Evolutionary conservation across 92 coral and sea anemone species (phyloP), one percentile per base, ranked within the genome.

Genomic region (Epizoanthus stellaris): DNA sequence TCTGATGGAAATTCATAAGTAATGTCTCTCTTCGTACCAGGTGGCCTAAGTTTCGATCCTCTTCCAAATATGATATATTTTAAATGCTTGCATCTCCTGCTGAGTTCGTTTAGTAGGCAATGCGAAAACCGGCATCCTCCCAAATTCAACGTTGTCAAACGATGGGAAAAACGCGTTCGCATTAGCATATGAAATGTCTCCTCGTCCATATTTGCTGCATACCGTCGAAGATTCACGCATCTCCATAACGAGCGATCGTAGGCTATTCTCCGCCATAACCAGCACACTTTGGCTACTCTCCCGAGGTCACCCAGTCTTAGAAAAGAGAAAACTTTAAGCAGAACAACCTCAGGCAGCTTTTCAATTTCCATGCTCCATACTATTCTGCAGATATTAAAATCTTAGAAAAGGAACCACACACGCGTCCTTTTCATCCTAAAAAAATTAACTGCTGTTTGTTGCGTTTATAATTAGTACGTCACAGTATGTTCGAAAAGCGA

Each of bases 181-280:
- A 94, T 93, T 38, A 97, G 87, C 92, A 92, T 88, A 57, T 93
- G 96, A 30, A 97, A 91, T 16, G 93, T 89, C 2, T 97, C 98
- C 57, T 97, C 99, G 77, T 88, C 95, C 87, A 97, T 64, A 61
- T 75, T 88, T 15, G 91, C 87, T 0, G 98, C 95, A 88, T 93
- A 90, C 70, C 93, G 80, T 75, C 94, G 93, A 52, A 97, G 72
- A 64, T 94, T 97, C 53, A 97, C 98, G 49, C 94, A 89, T 82
- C 91, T 95, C 99, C 99, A 97, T 65, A 97, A 77, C 45, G 93
- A 91, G 71, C 94, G 97, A 73, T 97, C 99, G 86, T 97, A 94
- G 39, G 99, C 92, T 7, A 97, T 93, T 54, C 99, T 85, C 54
- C 94, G 91, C 99, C 99, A 97, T 43, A 92, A 90, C 56, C 87